Evolutionary conservation across 1,140 invertebrate genomes (phyloP).

Genomic region (Oscheius sp.): DNA sequence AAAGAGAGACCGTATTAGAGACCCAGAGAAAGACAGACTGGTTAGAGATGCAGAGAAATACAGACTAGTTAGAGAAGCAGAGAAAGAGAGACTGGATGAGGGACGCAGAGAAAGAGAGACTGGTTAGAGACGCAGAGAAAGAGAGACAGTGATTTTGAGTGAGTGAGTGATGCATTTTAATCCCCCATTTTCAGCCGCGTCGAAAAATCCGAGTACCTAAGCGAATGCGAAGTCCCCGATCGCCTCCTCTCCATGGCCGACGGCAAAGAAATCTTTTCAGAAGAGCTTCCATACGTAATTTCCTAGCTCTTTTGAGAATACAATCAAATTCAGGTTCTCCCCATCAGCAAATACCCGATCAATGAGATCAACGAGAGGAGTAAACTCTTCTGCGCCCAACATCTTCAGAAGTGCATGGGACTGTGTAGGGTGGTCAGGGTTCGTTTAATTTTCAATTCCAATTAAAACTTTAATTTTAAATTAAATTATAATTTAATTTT

Average conservation of each 20-base stretch:
- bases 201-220: conserved; percentile 55
- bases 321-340: conserved; percentile 48
- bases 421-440: conserved; percentile 53
- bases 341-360: conserved; percentile 50
- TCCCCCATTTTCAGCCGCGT: conserved; percentile 44
- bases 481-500: not conserved
- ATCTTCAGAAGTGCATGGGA: conserved; percentile 55
- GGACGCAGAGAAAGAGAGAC: no score
- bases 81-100: no score
- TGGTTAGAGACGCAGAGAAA: no score
- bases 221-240: conserved; percentile 53
- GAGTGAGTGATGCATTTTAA: no score
- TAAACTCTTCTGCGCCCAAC: conserved; percentile 52
- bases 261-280: conserved; percentile 54
- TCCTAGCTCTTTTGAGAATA: not conserved
- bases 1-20: no score
- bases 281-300: conserved; percentile 52
- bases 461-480: not conserved
- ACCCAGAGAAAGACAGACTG: no score
- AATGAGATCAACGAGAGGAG: conserved; percentile 58
- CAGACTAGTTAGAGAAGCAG: conserved; percentile 1
- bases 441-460: not conserved
- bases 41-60: not conserved
- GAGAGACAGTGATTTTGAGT: no score
- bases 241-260: conserved; percentile 44